Percentiles rank a stretch among this genome's conserved stretches.
These are phyloP conservation scores for Antheraea yamamai DNA, from an alignment of 2,888 invertebrate species.

Conservation along the genomic window DNA sequence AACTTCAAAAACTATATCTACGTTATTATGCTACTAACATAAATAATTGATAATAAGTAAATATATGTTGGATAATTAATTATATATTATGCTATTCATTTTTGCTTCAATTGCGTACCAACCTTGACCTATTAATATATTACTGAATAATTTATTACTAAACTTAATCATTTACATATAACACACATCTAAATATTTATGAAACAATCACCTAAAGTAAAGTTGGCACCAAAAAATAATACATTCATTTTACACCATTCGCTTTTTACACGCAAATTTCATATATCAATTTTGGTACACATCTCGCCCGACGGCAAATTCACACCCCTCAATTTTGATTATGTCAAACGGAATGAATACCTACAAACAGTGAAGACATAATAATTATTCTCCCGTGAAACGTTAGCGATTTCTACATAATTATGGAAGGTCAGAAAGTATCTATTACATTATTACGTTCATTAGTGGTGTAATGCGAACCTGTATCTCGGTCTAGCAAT, in stretches of 20 bases:
- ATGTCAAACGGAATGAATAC: slow-evolving; percentile 5
- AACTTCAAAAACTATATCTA: too few relatives aligned
- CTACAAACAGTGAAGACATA: slow-evolving; percentile 35
- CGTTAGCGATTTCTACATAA: slow-evolving; percentile 45
- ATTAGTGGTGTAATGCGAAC: slow-evolving; percentile 70
- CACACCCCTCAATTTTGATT: slow-evolving; percentile 6
- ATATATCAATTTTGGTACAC: background rate
- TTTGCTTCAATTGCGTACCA: background rate
- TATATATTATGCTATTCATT: background rate
- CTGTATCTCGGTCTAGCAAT: slow-evolving; percentile 65
- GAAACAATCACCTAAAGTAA: slow-evolving; percentile 1
- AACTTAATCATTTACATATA: background rate
- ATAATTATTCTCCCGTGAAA: slow-evolving; percentile 25
- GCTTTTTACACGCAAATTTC: slow-evolving; percentile 9
- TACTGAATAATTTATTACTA: background rate
- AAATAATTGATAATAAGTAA: background rate
- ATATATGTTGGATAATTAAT: background rate
- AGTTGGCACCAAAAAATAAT: background rate
- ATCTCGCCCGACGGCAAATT: slow-evolving; percentile 8
- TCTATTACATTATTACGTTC: slow-evolving; percentile 77
- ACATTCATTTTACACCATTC: slow-evolving; percentile 6
- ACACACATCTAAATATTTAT: background rate
- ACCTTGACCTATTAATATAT: background rate
- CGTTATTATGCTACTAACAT: too few relatives aligned
- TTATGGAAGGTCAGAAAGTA: slow-evolving; percentile 73